Evolutionary conservation across 23 tunicate genomes (phyloP).

Genomic region (Pegea sp.): DNA sequence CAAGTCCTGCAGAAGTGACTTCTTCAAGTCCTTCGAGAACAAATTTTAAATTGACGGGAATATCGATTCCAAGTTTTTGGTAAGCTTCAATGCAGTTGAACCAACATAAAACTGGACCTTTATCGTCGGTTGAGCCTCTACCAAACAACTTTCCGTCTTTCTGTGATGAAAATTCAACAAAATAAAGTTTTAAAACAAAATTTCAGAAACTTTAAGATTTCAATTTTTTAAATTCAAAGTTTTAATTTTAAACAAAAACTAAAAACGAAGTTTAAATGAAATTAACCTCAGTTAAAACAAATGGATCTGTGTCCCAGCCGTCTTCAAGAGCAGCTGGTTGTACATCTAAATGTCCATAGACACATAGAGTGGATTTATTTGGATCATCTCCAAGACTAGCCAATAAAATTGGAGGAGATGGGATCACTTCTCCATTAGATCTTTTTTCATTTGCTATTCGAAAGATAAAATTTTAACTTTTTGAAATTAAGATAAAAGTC

Average conservation of each 20-base stretch:
- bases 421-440: slow-evolving; percentile 47
- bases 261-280: too few species aligned
- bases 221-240: too few species aligned
- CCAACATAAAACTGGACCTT: slow-evolving; percentile 97
- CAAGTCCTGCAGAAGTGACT: slow-evolving; percentile 90
- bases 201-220: too few species aligned
- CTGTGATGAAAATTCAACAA: slow-evolving; percentile 9
- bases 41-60: slow-evolving; percentile 87
- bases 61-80: slow-evolving; percentile 48
- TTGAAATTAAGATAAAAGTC: too few species aligned
- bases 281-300: slow-evolving; percentile 90
- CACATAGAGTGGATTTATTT: slow-evolving; percentile 67
- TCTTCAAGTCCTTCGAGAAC: slow-evolving; percentile 99
- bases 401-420: slow-evolving; percentile 73
- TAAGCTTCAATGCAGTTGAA: slow-evolving; percentile 93
- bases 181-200: too few species aligned
- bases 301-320: slow-evolving; percentile 99
- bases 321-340: slow-evolving; percentile 85
- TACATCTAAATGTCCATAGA: slow-evolving; percentile 97
- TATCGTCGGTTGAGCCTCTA: slow-evolving; percentile 96
- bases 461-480: too few species aligned
- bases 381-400: slow-evolving; percentile 88
- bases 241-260: too few species aligned
- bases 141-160: slow-evolving; percentile 88
- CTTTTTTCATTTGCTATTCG: slow-evolving; percentile 35